Evolutionary conservation across 2,113 vertebrate genomes (phyloP), one percentile per base, ranked within the genome.

Genomic region (Syngnathus typhle): DNA sequence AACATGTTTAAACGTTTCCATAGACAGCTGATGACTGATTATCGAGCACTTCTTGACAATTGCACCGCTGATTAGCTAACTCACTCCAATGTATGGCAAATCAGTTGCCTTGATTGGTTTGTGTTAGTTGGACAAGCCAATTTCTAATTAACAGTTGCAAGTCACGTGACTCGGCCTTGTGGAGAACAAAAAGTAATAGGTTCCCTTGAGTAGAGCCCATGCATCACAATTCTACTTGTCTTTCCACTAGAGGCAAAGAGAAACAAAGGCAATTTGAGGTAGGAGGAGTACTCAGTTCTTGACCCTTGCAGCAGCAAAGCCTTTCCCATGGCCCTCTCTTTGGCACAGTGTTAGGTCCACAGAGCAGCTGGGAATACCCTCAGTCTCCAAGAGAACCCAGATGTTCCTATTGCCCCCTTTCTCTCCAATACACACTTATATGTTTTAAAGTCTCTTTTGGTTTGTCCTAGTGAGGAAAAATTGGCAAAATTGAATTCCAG

Each of bases 341-440:
- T 85, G 85, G 82, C 83, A 74, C 68, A 16, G 60, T 43, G 60
- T 70, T 60, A 82, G 75, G 76, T 73, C 66, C 41, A 46, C 32
- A 63, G 65, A 85, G 79, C 90, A 88, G 86, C 88, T 90, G 88
- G 82, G 87, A 83, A 84, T 77, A 68, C 82, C 72, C 75, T 75
- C 76, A 46, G 38, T 81, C 81, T 87, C 81, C 72, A 69, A 65
- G 55, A 81, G 79, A 82, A 80, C 86, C 74, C 88, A 91, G 86
- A 87, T 90, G 88, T 84, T 82, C 55, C 67, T 36, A 23, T 21
- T 44, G 4, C 51, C 32, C 36, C 19, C 67, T 44, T 19, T 70
- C 54, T 63, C 63, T 67, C 44, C 4, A 1, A 46, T 15, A 46
- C 27, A 19, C 36, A 64, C 60, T 62, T 75, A 32, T 32, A 32